Conservation (phyloP, 2,888 invertebrate genomes). For the Lasius platythorax region DNA sequence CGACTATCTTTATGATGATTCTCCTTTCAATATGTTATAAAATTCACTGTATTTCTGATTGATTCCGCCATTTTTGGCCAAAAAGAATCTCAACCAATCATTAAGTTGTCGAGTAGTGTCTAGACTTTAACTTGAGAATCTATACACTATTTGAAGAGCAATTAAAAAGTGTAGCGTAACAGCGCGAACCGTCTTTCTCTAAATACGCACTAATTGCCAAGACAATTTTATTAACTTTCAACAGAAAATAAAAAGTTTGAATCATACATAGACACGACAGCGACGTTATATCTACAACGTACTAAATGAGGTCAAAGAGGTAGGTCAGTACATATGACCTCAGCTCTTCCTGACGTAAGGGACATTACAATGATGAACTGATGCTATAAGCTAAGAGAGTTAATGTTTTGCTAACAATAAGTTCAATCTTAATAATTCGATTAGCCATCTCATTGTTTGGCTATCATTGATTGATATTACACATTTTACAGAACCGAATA, state of each 20-base stretch:
- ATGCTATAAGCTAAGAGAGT: background rate
- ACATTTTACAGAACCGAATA: background rate
- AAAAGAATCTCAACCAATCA: background rate
- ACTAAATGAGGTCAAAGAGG: conserved; percentile 49
- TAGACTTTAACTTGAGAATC: background rate
- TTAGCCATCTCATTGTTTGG: background rate
- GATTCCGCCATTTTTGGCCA: background rate
- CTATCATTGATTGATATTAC: background rate
- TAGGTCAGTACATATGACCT: conserved; percentile 45
- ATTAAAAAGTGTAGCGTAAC: background rate
- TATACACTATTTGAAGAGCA: background rate
- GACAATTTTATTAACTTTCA: conserved; percentile 7
- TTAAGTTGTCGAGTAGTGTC: background rate
- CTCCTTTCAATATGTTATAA: background rate
- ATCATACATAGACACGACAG: background rate
- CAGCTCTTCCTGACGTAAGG: conserved; percentile 37
- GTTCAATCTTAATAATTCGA: background rate
- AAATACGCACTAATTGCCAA: background rate
- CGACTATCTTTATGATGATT: background rate
- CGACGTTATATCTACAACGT: conserved; percentile 4
- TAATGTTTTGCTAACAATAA: background rate
- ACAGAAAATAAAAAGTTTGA: background rate
- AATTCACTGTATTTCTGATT: background rate
- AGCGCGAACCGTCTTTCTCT: background rate
- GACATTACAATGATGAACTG: background rate